Percentiles rank a stretch among this genome's conserved stretches.
Conservation (phyloP, 2,113 vertebrate species). For the Sinocyclocheilus rhinocerous region DNA sequence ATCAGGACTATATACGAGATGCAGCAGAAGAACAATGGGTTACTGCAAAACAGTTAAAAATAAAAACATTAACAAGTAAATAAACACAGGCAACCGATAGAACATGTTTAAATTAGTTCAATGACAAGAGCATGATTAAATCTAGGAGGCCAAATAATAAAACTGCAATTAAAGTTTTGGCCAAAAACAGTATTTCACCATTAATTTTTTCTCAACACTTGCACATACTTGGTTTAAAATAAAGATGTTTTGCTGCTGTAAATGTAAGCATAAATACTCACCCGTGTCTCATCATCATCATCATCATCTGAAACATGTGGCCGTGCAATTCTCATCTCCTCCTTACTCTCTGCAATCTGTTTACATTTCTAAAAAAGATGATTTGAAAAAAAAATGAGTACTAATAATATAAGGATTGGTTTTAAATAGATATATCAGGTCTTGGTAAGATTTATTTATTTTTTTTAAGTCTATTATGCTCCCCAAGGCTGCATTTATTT, state of each 20-base stretch:
- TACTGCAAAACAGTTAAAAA: conserved; percentile 34
- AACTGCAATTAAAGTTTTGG: no score
- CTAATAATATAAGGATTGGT: no score
- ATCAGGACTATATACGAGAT: neutral
- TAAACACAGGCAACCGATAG: neutral
- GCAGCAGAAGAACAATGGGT: conserved; percentile 14
- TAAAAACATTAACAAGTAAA: neutral
- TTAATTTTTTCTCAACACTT: neutral
- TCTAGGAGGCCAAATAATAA: no score
- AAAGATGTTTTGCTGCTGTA: neutral
- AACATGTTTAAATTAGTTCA: neutral
- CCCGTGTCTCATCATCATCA: conserved; percentile 73
- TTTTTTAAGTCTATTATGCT: no score
- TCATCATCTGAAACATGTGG: conserved; percentile 93
- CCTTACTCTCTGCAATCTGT: conserved; percentile 97
- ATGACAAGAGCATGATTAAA: neutral
- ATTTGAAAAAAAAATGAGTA: no score
- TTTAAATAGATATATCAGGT: no score
- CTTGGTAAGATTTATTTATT: no score
- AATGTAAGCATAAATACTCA: conserved; percentile 75
- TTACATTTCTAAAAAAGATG: conserved; percentile 89
- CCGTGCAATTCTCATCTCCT: conserved; percentile 91
- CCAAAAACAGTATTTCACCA: no score
- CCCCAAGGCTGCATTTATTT: no score
- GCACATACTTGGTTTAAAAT: neutral